phyloP scores from a whole-genome alignment of 2,797 vertebrate genomes.

The Cossypha heuglini region DNA sequence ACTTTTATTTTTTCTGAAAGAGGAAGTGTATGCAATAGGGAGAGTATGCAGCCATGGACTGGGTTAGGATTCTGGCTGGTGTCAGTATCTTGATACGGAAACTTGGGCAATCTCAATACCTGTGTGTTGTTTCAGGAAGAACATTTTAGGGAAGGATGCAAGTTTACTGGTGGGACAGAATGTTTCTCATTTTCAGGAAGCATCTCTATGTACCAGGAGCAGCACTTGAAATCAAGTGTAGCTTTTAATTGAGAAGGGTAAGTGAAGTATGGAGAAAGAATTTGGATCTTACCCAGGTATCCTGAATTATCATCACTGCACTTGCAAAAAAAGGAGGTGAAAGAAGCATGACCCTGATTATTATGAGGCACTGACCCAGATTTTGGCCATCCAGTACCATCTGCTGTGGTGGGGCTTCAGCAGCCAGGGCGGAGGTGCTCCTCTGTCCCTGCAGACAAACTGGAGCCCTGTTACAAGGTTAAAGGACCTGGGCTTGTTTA shows the following conservation, averaged over 20 bases:
- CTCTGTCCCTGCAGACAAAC: not conserved
- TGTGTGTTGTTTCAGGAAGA: not conserved
- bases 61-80: not conserved
- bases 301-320: not conserved
- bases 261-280: not conserved
- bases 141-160: not conserved
- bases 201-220: not conserved
- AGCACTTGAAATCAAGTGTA: not conserved
- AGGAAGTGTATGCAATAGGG: not conserved
- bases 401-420: not conserved
- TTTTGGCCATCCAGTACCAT: accelerated
- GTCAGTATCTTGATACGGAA: not conserved
- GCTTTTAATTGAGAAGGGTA: not conserved
- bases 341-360: not conserved
- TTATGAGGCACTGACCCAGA: accelerated
- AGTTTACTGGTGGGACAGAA: not conserved
- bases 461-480: accelerated
- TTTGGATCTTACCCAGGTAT: not conserved
- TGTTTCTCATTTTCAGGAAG: not conserved
- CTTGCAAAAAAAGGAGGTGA: not conserved
- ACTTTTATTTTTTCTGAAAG: not conserved
- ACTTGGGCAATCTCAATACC: accelerated
- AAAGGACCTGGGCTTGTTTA: not conserved
- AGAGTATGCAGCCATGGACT: accelerated
- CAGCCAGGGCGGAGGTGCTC: accelerated